phyloP scores from a whole-genome alignment of 1,140 invertebrate species.

The Drosophila pseudoananassae region DNA sequence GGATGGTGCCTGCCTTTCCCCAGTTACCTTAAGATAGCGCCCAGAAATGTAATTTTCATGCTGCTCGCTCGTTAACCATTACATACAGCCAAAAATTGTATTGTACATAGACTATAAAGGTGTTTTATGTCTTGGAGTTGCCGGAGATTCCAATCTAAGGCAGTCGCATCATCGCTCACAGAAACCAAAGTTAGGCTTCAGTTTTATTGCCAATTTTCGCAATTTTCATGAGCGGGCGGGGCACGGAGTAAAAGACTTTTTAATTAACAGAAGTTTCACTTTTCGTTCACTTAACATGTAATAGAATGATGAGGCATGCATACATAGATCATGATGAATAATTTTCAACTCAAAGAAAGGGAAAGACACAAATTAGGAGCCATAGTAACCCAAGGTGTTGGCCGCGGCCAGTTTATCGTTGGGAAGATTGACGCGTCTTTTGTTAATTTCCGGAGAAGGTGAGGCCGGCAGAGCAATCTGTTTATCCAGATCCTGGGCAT shows the following conservation, averaged over 20 bases:
- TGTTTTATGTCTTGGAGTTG: conserved; percentile 27
- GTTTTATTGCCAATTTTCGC: conserved; percentile 76
- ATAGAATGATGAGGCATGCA: conserved; percentile 40
- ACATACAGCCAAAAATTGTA: conserved; percentile 22
- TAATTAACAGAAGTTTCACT: conserved; percentile 79
- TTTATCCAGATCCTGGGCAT: not conserved
- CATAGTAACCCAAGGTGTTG: conserved; percentile 8
- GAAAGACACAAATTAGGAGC: conserved; percentile 7
- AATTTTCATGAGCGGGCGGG: conserved; percentile 55
- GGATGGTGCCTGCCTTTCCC: not conserved
- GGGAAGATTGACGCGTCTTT: not conserved
- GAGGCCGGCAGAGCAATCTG: not conserved
- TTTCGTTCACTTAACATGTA: conserved; percentile 54
- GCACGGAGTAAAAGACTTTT: conserved; percentile 58
- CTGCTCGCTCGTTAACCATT: conserved; percentile 43
- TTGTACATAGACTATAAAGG: conserved; percentile 56
- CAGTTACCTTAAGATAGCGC: conserved; percentile 15
- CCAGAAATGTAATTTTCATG: conserved; percentile 61
- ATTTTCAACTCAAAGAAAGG: conserved; percentile 1
- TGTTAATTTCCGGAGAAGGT: not conserved
- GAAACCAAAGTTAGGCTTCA: conserved; percentile 25
- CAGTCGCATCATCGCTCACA: conserved; percentile 49
- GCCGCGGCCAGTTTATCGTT: conserved; percentile 37
- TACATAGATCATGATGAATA: conserved; percentile 33
- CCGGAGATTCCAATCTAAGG: conserved; percentile 52